Evolutionary conservation across 2,888 invertebrate genomes (phyloP).

Genomic region (Drosophila flavopinicola): DNA sequence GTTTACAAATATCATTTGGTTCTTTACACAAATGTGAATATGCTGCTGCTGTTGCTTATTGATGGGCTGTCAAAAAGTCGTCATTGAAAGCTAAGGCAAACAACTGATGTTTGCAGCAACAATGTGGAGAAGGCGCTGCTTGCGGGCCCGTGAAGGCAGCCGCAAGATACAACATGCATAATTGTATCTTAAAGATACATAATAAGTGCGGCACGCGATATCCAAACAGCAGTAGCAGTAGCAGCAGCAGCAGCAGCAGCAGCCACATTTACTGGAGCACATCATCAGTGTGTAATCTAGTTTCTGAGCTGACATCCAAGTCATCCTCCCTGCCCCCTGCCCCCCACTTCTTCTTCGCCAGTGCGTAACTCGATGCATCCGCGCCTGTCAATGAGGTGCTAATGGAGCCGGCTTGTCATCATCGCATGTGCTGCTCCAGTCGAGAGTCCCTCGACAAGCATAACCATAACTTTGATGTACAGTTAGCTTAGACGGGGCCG

Average conservation of each 20-base stretch:
- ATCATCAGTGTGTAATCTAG: conserved; percentile 50
- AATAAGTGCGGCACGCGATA: conserved; percentile 69
- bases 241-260: conserved; percentile 8
- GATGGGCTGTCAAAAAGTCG: conserved; percentile 64
- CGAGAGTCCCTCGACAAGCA: conserved; percentile 8
- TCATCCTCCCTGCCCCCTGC: conserved; percentile 1
- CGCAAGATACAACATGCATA: conserved; percentile 38
- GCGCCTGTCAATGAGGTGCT: conserved; percentile 75
- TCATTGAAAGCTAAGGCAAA: conserved; percentile 56
- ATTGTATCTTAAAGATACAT: conserved; percentile 56
- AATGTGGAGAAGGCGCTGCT: conserved; percentile 31
- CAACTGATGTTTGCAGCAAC: conserved; percentile 35
- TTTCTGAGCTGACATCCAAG: conserved; percentile 25
- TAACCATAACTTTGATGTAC: conserved; percentile 55
- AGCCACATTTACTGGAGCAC: conserved; percentile 60
- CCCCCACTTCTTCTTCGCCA: conserved; percentile 5
- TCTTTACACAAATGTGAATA: conserved; percentile 20
- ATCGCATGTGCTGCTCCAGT: conserved; percentile 42
- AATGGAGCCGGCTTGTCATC: conserved; percentile 63
- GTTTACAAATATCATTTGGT: conserved; percentile 40
- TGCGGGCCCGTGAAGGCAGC: conserved; percentile 44
- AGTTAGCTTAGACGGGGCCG: conserved; percentile 41
- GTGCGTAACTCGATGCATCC: conserved; percentile 62
- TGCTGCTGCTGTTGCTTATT: conserved; percentile 46
- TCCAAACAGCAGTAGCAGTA: conserved; percentile 16